Evolutionary conservation across 2,888 invertebrate species (phyloP).

Genomic region (Phasia obesa): DNA sequence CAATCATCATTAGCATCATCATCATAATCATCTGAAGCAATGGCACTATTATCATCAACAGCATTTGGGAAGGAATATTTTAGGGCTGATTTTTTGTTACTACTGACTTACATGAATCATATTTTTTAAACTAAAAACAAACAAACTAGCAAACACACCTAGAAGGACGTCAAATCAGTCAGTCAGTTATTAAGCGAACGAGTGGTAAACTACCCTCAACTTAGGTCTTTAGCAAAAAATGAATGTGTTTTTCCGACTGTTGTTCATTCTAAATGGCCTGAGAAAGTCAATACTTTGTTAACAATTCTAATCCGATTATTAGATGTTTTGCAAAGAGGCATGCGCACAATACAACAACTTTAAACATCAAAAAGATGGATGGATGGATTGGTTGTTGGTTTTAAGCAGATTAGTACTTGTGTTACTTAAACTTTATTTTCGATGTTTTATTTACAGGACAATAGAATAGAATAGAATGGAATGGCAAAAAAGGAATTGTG

Average conservation of each 20-base stretch:
- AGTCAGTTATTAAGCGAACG: slow-evolving; percentile 5
- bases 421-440: slow-evolving; percentile 15
- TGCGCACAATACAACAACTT: slow-evolving; percentile 56
- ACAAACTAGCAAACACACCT: slow-evolving; percentile 35
- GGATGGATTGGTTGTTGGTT: slow-evolving; percentile 67
- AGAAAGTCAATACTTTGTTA: slow-evolving; percentile 79
- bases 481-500: slow-evolving; percentile 50
- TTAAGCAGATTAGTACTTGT: slow-evolving; percentile 77
- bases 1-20: slow-evolving; percentile 47
- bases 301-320: slow-evolving; percentile 80
- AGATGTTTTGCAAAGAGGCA: slow-evolving; percentile 72
- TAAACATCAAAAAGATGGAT: slow-evolving; percentile 45
- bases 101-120: slow-evolving; percentile 38
- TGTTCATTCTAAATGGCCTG: slow-evolving; percentile 73
- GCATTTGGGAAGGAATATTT: slow-evolving; percentile 12
- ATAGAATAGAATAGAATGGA: slow-evolving; percentile 66
- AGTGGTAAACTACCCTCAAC: slow-evolving; percentile 56
- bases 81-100: slow-evolving; percentile 61
- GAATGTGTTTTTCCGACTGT: slow-evolving; percentile 47
- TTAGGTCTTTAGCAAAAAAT: slow-evolving; percentile 22
- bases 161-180: slow-evolving; percentile 21
- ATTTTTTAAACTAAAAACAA: slow-evolving; percentile 14
- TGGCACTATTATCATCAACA: slow-evolving; percentile 1
- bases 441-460: not conserved
- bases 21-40: too few species aligned